phyloP scores from a whole-genome alignment of 2,113 vertebrate genomes.

The Ctenodactylus gundi region DNA sequence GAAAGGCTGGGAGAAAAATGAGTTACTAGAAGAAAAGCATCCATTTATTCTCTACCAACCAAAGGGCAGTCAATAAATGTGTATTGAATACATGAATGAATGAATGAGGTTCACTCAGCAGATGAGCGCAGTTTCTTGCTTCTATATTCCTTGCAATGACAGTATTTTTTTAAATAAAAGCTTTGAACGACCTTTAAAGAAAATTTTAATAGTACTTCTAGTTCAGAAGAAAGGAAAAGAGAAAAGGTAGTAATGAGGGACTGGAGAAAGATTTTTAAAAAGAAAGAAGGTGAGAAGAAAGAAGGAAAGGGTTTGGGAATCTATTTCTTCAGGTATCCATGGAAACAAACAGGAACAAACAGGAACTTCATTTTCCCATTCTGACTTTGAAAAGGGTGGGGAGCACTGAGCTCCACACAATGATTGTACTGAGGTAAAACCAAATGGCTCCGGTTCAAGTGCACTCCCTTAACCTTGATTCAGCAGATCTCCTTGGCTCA shows the following conservation, averaged over 20 bases:
- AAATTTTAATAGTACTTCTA: not conserved
- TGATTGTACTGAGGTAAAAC: not conserved
- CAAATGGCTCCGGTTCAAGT: not conserved
- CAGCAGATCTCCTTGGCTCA: not conserved
- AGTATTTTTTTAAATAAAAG: not conserved
- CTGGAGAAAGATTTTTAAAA: not conserved
- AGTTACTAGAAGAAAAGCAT: not conserved
- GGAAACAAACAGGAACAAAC: constrained; percentile 58
- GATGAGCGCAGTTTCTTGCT: not conserved
- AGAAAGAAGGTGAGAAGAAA: not conserved
- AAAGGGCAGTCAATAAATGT: not conserved
- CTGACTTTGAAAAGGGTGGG: constrained; percentile 27
- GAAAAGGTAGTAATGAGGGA: not conserved
- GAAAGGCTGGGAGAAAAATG: not conserved
- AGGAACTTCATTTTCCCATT: not conserved
- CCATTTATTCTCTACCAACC: not conserved
- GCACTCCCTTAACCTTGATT: not conserved
- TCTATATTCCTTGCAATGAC: too few species aligned
- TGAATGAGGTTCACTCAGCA: not conserved
- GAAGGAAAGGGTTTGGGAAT: not conserved
- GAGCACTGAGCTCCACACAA: not conserved
- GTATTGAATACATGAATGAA: not conserved
- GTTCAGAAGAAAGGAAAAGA: not conserved
- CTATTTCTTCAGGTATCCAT: constrained; percentile 49
- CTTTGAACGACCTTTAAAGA: not conserved